Evolutionary conservation across 2,888 invertebrate species (phyloP).

Genomic region (Lomographa bimaculata): DNA sequence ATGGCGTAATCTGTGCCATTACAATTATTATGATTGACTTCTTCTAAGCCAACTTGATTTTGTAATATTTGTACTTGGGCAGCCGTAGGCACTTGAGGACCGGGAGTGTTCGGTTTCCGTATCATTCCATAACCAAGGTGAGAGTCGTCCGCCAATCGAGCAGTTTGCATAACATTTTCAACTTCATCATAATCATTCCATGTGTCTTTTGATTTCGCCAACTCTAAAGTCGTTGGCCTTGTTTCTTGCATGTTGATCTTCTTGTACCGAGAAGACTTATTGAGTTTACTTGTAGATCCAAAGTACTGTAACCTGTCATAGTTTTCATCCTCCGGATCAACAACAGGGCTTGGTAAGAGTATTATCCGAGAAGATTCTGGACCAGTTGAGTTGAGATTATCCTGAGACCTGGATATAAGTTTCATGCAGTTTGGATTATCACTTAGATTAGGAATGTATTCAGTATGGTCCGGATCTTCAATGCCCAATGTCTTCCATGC

Average conservation of each 20-base stretch:
- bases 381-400: conserved; percentile 70
- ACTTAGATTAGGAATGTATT: conserved; percentile 77
- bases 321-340: conserved; percentile 82
- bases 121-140: conserved; percentile 92
- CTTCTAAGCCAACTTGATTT: conserved; percentile 71
- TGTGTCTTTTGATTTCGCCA: conserved; percentile 74
- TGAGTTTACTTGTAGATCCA: conserved; percentile 88
- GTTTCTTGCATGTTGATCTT: conserved; percentile 87
- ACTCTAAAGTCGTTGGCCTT: conserved; percentile 80
- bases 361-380: conserved; percentile 82
- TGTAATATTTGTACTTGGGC: conserved; percentile 77
- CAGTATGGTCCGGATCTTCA: conserved; percentile 88
- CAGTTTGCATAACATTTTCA: conserved; percentile 86
- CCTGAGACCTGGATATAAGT: conserved; percentile 78
- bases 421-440: conserved; percentile 77
- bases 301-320: conserved; percentile 93
- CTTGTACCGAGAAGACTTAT: conserved; percentile 86
- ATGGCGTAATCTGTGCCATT: conserved; percentile 92
- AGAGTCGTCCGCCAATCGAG: conserved; percentile 90
- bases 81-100: conserved; percentile 78
- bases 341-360: conserved; percentile 73
- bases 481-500: conserved; percentile 93
- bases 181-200: conserved; percentile 92
- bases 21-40: conserved; percentile 87
- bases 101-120: conserved; percentile 85